phyloP scores from a whole-genome alignment of 2,888 invertebrate genomes.

The Acanthosepion esculentum region DNA sequence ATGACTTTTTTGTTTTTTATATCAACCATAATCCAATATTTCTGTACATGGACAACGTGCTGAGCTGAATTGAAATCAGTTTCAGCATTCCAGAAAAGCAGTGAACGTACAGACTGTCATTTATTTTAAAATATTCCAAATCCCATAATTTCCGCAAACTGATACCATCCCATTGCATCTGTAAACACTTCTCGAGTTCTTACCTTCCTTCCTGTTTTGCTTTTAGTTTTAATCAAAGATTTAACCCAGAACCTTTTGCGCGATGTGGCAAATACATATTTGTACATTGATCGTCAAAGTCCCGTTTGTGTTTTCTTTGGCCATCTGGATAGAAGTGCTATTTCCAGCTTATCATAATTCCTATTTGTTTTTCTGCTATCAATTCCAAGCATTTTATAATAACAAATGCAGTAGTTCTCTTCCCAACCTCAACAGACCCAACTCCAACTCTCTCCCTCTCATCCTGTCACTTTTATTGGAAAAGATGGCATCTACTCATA shows the following conservation, averaged over 20 bases:
- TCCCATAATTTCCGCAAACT: neutral
- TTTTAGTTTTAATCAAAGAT: neutral
- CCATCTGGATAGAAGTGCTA: constrained; percentile 8
- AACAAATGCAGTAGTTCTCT: neutral
- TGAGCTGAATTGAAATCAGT: neutral
- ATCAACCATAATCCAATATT: neutral
- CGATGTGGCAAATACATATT: neutral
- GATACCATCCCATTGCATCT: neutral
- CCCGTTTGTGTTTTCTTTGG: constrained; percentile 6
- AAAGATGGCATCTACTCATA: constrained; percentile 33
- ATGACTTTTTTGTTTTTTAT: neutral
- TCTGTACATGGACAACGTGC: neutral
- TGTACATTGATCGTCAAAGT: neutral
- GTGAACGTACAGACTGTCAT: neutral
- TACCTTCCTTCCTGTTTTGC: neutral
- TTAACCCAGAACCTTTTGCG: neutral
- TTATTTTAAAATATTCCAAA: neutral
- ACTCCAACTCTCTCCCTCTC: neutral
- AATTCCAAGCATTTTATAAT: constrained; percentile 17
- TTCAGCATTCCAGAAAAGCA: neutral
- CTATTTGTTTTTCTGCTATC: constrained; percentile 3
- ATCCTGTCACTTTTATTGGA: constrained; percentile 33
- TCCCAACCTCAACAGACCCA: neutral
- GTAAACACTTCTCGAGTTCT: neutral
- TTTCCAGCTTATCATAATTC: constrained; percentile 33